These are phyloP conservation scores for Dicycla oo DNA, from an alignment of 2,888 invertebrate species.

Conservation along the genomic window DNA sequence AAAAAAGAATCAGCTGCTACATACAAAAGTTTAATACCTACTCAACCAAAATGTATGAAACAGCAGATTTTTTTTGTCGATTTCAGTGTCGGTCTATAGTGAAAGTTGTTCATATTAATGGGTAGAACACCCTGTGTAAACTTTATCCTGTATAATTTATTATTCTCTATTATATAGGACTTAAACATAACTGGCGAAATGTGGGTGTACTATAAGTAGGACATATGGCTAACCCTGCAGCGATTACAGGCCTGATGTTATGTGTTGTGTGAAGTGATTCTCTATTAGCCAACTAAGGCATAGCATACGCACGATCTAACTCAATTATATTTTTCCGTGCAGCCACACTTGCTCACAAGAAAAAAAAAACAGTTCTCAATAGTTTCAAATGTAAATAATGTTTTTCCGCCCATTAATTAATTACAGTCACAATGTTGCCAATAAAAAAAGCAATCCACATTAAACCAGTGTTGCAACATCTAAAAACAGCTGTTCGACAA, in stretches of 20 bases:
- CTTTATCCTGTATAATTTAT: no score
- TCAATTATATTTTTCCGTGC: background rate
- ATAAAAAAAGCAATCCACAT: conserved; percentile 59
- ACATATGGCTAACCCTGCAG: no score
- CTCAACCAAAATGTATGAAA: no score
- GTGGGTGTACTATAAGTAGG: no score
- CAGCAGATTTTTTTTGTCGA: no score
- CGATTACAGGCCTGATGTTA: no score
- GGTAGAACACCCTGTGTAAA: no score
- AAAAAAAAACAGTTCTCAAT: conserved; percentile 3
- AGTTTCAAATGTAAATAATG: conserved; percentile 25
- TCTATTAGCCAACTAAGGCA: background rate
- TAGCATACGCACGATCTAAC: background rate
- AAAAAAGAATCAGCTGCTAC: no score
- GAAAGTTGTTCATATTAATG: no score
- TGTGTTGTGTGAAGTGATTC: background rate
- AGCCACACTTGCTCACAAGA: background rate
- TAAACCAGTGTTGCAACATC: conserved; percentile 64
- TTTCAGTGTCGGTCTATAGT: no score
- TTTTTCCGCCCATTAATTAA: conserved; percentile 21
- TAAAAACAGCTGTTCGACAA: conserved; percentile 74
- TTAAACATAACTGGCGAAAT: no score
- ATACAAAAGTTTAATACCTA: no score
- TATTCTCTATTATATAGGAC: background rate
- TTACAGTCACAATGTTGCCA: conserved; percentile 30